phyloP scores from a whole-genome alignment of 2,888 invertebrate species.

The Acanthococcus lagerstroemiae region DNA sequence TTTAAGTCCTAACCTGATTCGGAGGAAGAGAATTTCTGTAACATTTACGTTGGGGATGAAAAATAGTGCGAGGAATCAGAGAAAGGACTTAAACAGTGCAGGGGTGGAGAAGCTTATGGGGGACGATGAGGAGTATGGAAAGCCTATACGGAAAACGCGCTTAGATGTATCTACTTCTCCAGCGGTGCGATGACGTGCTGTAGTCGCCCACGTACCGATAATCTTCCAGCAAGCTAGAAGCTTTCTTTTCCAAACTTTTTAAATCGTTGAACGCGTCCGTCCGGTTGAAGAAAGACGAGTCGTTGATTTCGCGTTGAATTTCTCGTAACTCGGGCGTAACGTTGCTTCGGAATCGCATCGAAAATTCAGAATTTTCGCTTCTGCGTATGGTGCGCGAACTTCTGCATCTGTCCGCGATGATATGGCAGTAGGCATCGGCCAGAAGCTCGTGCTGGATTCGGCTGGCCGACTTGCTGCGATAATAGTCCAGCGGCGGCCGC shows the following conservation, averaged over 20 bases:
- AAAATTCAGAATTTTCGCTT: constrained; percentile 7
- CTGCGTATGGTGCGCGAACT: constrained; percentile 2
- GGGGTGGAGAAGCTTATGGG: background rate
- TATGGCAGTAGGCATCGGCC: constrained; percentile 22
- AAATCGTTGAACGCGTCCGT: constrained; percentile 14
- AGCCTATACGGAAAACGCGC: background rate
- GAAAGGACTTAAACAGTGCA: too few relatives aligned
- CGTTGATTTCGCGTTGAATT: constrained; percentile 24
- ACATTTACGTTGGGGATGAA: too few relatives aligned
- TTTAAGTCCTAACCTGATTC: too few relatives aligned
- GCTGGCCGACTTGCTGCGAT: constrained; percentile 22
- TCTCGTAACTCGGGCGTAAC: constrained; percentile 16
- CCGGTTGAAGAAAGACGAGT: constrained; percentile 20
- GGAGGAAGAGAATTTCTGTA: too few relatives aligned
- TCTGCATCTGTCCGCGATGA: constrained; percentile 21
- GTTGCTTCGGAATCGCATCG: constrained; percentile 2
- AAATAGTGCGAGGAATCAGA: too few relatives aligned
- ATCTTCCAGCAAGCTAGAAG: constrained; percentile 6
- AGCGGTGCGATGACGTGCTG: constrained; percentile 1
- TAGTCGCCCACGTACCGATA: constrained; percentile 19
- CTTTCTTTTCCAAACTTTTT: constrained; percentile 8
- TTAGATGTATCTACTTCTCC: constrained; percentile 16
- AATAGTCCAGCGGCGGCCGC: constrained; percentile 6
- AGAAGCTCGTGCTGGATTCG: constrained; percentile 17
- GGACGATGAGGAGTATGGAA: background rate